These are phyloP conservation scores for Threskiornis aethiopicus DNA, from an alignment of 2,797 vertebrate genomes.

Conservation along the genomic window DNA sequence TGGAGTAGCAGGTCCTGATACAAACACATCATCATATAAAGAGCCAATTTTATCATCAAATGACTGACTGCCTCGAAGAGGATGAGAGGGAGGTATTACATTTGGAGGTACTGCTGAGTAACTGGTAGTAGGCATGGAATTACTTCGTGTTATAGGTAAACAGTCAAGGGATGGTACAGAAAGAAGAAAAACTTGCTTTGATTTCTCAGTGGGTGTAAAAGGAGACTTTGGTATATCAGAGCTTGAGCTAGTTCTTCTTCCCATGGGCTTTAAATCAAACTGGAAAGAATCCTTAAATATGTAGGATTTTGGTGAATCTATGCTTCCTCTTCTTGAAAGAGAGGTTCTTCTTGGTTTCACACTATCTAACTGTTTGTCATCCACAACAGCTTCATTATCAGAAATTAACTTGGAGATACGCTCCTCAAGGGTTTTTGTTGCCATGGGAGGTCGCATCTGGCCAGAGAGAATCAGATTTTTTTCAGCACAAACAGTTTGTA, in stretches of 20 bases:
- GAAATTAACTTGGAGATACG: slow-evolving; percentile 98
- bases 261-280: slow-evolving; percentile 96
- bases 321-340: slow-evolving; percentile 95
- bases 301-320: slow-evolving; percentile 98
- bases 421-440: slow-evolving; percentile 91
- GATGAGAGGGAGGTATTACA: slow-evolving; percentile 84
- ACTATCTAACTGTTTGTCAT: slow-evolving; percentile 96
- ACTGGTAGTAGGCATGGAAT: slow-evolving; percentile 97
- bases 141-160: slow-evolving; percentile 97
- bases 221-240: slow-evolving; percentile 99
- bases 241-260: slow-evolving; percentile 94
- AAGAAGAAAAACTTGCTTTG: slow-evolving; percentile 95
- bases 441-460: slow-evolving; percentile 91
- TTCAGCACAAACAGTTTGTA: slow-evolving; percentile 80
- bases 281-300: slow-evolving; percentile 99
- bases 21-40: slow-evolving; percentile 92
- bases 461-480: slow-evolving; percentile 77
- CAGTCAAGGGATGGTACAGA: slow-evolving; percentile 96
- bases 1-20: slow-evolving; percentile 86
- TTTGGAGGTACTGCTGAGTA: slow-evolving; percentile 89
- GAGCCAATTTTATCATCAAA: slow-evolving; percentile 96
- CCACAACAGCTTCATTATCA: slow-evolving; percentile 96
- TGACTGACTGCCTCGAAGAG: slow-evolving; percentile 92
- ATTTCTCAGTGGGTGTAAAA: slow-evolving; percentile 96
- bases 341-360: slow-evolving; percentile 98